Percentiles rank a stretch among this genome's conserved stretches.
Conservation (phyloP, 2,888 invertebrate genomes). For the Caenorhabditis afra region DNA sequence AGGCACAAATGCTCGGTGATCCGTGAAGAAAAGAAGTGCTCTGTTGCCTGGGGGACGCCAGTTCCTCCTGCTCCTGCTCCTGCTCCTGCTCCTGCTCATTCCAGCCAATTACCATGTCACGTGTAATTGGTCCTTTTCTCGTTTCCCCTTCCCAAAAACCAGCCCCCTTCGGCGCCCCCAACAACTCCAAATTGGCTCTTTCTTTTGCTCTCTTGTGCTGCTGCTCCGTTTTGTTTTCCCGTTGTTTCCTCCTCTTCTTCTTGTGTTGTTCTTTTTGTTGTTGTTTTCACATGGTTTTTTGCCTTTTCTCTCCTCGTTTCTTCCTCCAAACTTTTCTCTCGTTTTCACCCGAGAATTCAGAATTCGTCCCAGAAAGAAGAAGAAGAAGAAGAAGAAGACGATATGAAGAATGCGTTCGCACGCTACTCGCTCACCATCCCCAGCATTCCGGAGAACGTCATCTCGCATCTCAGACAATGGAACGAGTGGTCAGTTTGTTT, state of each 20-base stretch:
- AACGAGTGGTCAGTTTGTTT: slow-evolving; percentile 65
- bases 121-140: slow-evolving; percentile 15
- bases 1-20: slow-evolving; percentile 22
- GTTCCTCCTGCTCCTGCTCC: neutral
- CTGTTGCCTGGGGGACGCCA: too few relatives aligned
- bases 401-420: slow-evolving; percentile 67
- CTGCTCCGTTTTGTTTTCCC: slow-evolving; percentile 9
- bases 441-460: slow-evolving; percentile 67
- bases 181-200: slow-evolving; percentile 21
- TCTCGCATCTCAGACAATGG: slow-evolving; percentile 64
- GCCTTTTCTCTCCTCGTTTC: neutral
- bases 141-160: neutral
- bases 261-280: slow-evolving; percentile 57
- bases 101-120: slow-evolving; percentile 47
- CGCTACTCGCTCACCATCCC: slow-evolving; percentile 68
- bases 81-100: slow-evolving; percentile 31
- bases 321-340: neutral
- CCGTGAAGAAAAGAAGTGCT: slow-evolving; percentile 15
- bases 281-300: slow-evolving; percentile 28
- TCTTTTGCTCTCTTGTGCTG: neutral
- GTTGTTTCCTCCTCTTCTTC: slow-evolving; percentile 2
- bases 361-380: too few relatives aligned
- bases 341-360: slow-evolving; percentile 18
- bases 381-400: neutral
- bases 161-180: neutral